Evolutionary conservation across 2,113 vertebrate genomes (phyloP).

Genomic region (Chionodraco myersi): DNA sequence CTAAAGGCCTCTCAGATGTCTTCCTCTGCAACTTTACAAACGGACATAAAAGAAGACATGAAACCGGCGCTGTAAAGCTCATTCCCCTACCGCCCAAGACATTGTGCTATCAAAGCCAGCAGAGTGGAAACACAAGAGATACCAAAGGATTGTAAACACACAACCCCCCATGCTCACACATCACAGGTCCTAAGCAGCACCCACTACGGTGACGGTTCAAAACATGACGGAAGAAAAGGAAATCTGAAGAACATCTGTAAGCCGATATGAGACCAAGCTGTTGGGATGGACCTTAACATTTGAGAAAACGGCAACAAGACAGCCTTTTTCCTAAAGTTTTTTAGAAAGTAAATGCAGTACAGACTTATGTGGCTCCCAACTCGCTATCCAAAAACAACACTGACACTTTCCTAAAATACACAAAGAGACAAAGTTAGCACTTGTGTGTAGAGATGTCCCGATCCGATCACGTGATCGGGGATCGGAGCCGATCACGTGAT

Average conservation of each 20-base stretch:
- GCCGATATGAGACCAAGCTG: slow-evolving; percentile 15
- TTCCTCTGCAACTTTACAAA: slow-evolving; percentile 59
- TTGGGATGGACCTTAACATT: slow-evolving; percentile 9
- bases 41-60: slow-evolving; percentile 63
- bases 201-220: slow-evolving; percentile 47
- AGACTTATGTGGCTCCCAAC: slow-evolving; percentile 10
- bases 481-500: too few relatives aligned
- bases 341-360: slow-evolving; percentile 19
- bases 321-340: background rate
- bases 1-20: slow-evolving; percentile 51
- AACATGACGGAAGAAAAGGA: background rate
- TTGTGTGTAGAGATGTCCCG: too few relatives aligned
- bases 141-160: slow-evolving; percentile 70
- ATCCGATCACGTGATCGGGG: too few relatives aligned
- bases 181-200: slow-evolving; percentile 63
- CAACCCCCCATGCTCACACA: slow-evolving; percentile 52
- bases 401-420: slow-evolving; percentile 18
- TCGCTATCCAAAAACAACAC: background rate
- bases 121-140: slow-evolving; percentile 68
- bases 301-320: background rate
- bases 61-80: slow-evolving; percentile 54
- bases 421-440: slow-evolving; percentile 32
- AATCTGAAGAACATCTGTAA: background rate
- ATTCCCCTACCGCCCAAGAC: slow-evolving; percentile 59
- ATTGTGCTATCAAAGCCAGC: slow-evolving; percentile 65